Percentiles rank a stretch among this genome's conserved stretches.
These are phyloP conservation scores for Herpailurus yagouaroundi DNA, from an alignment of 2,113 vertebrate species.

Conservation along the genomic window DNA sequence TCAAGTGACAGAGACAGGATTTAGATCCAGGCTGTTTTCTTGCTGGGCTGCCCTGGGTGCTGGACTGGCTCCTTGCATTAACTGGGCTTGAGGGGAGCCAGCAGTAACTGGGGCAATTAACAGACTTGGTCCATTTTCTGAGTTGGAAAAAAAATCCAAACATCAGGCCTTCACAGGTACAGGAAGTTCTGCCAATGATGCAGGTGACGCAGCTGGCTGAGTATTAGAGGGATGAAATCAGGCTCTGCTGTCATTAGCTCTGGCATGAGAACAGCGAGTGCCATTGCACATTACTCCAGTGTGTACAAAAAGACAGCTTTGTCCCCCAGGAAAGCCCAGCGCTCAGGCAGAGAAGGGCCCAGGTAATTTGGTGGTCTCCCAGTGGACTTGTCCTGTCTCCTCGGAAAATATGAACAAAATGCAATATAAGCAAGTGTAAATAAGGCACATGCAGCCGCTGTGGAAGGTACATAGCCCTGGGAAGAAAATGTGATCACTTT, in stretches of 20 bases:
- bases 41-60: not conserved
- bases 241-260: constrained; percentile 70
- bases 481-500: constrained; percentile 28
- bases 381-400: constrained; percentile 55
- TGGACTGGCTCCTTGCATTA: not conserved
- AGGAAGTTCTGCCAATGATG: not conserved
- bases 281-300: constrained; percentile 68
- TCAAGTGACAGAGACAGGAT: not conserved
- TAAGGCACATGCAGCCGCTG: constrained; percentile 20
- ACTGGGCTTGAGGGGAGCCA: not conserved
- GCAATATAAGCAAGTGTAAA: constrained; percentile 70
- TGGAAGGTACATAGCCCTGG: constrained; percentile 36
- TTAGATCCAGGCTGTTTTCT: not conserved
- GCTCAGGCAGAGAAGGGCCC: constrained; percentile 16
- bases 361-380: constrained; percentile 68
- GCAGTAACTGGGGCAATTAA: not conserved
- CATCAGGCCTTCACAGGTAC: not conserved
- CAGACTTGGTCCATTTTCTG: not conserved
- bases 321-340: constrained; percentile 68
- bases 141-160: not conserved
- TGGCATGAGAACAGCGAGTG: constrained; percentile 38
- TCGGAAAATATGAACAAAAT: constrained; percentile 74
- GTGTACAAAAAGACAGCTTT: constrained; percentile 56
- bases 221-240: no score
- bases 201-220: not conserved